Evolutionary conservation across 1,140 invertebrate genomes (phyloP), one percentile per base, ranked within the genome.

Genomic region (Dreissena rostriformis): DNA sequence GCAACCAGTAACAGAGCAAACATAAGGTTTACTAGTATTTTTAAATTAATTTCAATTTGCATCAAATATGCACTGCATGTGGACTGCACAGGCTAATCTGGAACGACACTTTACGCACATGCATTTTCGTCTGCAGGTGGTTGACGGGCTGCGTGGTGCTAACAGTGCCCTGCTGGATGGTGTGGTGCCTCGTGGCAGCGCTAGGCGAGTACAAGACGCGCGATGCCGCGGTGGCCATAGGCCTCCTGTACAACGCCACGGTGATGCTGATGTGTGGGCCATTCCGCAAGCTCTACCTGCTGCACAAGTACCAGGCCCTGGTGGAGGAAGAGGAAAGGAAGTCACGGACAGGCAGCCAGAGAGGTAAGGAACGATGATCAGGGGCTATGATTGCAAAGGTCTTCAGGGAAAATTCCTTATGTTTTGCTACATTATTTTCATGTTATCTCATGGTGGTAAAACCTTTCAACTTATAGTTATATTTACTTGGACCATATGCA

Each of bases 151-250:
- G 93, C 29, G 88, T 91, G 10, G 79, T 93, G 1, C 82, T 94
- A 22, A 91, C 90, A 17, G 90, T 92, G 15, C 89, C 92, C 11
- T 86, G 90, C n/a, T 94, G 94, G 94, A 83, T 94, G 10, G 88
- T 93, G 2, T 95, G 94, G 94, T 92, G 92, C n/a, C 82, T 94
- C 7, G 91, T 94, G 10, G 90, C 93, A 8, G 90, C 90, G 10
- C 86, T 94, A 24, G 89, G 91, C 15, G 90, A 91, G 7, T 85
- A 92, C 53, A 87, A 90, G 73, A 89, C 91, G 63, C 72, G 93
- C 12, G 92, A 93, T 82, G 87, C 90, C n/a, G 91, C 93, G 8
- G 92, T 93, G 12, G 90, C 91, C 11, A 87, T 93, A 26, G 93
- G 92, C 29, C 90, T 94, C 70, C 80, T 94, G 53, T 80, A 93